Percentiles rank a stretch among this genome's conserved stretches.
phyloP scores from a whole-genome alignment of 2,888 invertebrate species.

The Trachelus troglodyta region DNA sequence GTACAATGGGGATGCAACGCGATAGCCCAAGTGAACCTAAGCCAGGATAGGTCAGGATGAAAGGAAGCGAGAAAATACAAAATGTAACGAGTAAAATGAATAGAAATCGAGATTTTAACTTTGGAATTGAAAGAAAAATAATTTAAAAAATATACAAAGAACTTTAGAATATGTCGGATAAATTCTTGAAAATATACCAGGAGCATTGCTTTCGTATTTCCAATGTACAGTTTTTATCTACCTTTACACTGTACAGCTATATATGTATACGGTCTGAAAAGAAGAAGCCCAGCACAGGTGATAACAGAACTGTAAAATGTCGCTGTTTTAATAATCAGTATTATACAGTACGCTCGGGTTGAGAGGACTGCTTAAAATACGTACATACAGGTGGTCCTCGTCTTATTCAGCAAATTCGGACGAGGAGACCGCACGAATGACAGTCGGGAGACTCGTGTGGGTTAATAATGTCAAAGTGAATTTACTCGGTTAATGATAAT shows the following conservation, averaged over 20 bases:
- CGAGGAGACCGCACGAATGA: neutral
- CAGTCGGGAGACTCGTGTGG: neutral
- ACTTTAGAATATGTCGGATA: neutral
- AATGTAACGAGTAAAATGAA: neutral
- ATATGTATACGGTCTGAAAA: neutral
- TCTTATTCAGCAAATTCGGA: neutral
- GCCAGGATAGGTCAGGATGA: neutral
- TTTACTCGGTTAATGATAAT: slow-evolving; percentile 4
- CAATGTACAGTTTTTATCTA: neutral
- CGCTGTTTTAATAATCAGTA: neutral
- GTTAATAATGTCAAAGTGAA: slow-evolving; percentile 1
- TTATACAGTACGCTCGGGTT: neutral
- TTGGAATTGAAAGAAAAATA: neutral
- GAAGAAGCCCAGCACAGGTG: neutral
- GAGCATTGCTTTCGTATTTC: neutral
- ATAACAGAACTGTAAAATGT: neutral
- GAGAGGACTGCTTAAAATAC: neutral
- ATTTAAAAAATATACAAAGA: neutral
- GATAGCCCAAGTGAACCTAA: neutral
- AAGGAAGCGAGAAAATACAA: neutral
- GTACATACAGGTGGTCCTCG: neutral
- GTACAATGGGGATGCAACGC: neutral
- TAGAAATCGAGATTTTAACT: neutral
- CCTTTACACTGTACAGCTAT: neutral
- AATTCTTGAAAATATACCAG: neutral